A percentile compares a stretch with the other conserved stretches of the same genome.
Conservation (phyloP, 2,113 vertebrate genomes). For the Lates calcarifer region DNA sequence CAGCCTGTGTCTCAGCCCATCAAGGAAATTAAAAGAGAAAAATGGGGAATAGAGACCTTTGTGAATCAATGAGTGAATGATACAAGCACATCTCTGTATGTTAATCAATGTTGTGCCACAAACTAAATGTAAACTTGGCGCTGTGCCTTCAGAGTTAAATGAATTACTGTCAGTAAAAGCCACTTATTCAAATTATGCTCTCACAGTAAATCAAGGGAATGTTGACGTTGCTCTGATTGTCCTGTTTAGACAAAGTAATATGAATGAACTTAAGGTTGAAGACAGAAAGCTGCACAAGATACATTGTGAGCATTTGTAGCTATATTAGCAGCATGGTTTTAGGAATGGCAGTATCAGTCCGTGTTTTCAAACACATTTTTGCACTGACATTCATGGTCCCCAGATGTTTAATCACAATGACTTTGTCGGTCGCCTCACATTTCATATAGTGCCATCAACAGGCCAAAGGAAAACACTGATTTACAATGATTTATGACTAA, state of each 20-base stretch:
- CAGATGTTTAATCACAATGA: background rate
- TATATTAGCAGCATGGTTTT: no score
- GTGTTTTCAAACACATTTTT: no score
- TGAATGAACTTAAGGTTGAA: background rate
- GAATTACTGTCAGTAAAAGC: conserved; percentile 44
- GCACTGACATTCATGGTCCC: no score
- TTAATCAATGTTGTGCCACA: conserved; percentile 39
- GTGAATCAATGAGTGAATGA: conserved; percentile 26
- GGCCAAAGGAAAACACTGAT: no score
- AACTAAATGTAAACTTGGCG: conserved; percentile 54
- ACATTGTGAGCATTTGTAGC: background rate
- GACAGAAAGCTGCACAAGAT: background rate
- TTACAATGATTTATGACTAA: no score
- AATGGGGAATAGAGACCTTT: conserved; percentile 1
- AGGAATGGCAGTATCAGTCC: no score
- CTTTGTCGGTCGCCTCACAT: background rate
- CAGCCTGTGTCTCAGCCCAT: conserved; percentile 23
- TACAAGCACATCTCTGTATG: conserved; percentile 36
- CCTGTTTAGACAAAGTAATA: background rate
- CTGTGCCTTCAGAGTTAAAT: conserved; percentile 30
- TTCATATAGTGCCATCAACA: background rate
- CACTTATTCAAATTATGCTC: conserved; percentile 49
- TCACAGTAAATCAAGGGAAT: conserved; percentile 28
- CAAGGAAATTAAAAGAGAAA: conserved; percentile 52
- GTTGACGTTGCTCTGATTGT: conserved; percentile 11